Conservation (phyloP, 2,888 invertebrate species). For the Tridacna gigas region DNA sequence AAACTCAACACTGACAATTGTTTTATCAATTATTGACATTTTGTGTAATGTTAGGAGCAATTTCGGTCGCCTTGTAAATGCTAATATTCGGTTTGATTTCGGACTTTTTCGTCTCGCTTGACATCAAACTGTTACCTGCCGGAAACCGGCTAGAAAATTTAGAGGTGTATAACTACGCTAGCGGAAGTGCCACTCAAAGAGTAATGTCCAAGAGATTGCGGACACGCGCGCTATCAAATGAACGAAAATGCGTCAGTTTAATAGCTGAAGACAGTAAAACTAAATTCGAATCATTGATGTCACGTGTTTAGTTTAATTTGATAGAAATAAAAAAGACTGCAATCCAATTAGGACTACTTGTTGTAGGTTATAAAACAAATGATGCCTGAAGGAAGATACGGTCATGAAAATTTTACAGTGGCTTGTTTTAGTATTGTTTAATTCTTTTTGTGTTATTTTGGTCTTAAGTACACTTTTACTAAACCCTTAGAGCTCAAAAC, state of each 20-base stretch:
- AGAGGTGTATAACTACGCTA: slow-evolving; percentile 54
- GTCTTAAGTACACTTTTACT: not conserved
- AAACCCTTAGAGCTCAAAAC: too few relatives aligned
- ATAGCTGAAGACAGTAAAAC: slow-evolving; percentile 20
- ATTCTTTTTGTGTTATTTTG: slow-evolving; percentile 18
- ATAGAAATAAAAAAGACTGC: slow-evolving; percentile 40
- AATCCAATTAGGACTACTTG: slow-evolving; percentile 18
- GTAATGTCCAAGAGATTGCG: slow-evolving; percentile 28
- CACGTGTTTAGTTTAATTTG: slow-evolving; percentile 46
- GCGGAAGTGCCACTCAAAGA: slow-evolving; percentile 51
- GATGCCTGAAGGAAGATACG: slow-evolving; percentile 1
- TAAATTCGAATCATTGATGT: slow-evolving; percentile 19
- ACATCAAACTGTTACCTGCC: slow-evolving; percentile 50
- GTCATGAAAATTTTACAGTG: slow-evolving; percentile 29
- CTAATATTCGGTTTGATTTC: slow-evolving; percentile 53
- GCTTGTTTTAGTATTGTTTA: slow-evolving; percentile 25
- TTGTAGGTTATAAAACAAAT: slow-evolving; percentile 25
- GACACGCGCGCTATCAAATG: slow-evolving; percentile 16
- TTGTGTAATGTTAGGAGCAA: slow-evolving; percentile 34
- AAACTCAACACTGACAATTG: slow-evolving; percentile 1
- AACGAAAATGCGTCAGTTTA: slow-evolving; percentile 26
- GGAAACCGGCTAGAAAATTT: slow-evolving; percentile 60
- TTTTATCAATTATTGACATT: slow-evolving; percentile 51
- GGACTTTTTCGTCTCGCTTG: slow-evolving; percentile 50
- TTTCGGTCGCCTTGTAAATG: slow-evolving; percentile 43